A percentile compares a stretch with the other conserved stretches of the same genome.
These are phyloP conservation scores for Octodon degus DNA, from an alignment of 2,113 vertebrate species.

Conservation along the genomic window DNA sequence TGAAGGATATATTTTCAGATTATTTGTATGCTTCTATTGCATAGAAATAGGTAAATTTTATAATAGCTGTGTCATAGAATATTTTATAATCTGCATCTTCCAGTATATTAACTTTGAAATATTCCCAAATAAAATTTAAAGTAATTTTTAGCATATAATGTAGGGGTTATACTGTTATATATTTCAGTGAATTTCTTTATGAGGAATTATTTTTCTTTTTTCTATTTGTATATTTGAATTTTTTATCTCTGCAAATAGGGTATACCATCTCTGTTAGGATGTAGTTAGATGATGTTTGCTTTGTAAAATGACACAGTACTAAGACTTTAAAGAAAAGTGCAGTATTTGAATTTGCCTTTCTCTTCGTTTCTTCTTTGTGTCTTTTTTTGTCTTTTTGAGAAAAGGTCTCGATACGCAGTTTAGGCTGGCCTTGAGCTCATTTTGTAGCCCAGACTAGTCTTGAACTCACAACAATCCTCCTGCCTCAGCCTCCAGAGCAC, in stretches of 20 bases:
- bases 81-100: neutral
- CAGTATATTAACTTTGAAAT: neutral
- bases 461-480: too few species aligned
- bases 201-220: neutral
- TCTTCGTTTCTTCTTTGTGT: neutral
- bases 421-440: too few species aligned
- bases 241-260: neutral
- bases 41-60: neutral
- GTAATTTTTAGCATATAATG: neutral
- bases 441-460: too few species aligned
- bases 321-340: neutral
- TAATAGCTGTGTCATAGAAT: neutral
- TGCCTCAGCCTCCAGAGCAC: too few species aligned
- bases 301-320: slow-evolving; percentile 35
- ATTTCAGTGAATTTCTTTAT: slow-evolving; percentile 7
- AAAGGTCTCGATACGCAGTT: too few species aligned
- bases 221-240: neutral
- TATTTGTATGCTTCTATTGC: neutral
- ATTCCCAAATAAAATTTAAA: slow-evolving; percentile 43
- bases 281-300: neutral
- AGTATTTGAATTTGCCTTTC: neutral
- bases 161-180: neutral
- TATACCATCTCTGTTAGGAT: neutral
- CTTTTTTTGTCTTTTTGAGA: too few species aligned
- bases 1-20: neutral